Evolutionary conservation across 2,797 vertebrate species (phyloP), one percentile per base, ranked within the genome.

Genomic region (Lateolabrax maculatus): DNA sequence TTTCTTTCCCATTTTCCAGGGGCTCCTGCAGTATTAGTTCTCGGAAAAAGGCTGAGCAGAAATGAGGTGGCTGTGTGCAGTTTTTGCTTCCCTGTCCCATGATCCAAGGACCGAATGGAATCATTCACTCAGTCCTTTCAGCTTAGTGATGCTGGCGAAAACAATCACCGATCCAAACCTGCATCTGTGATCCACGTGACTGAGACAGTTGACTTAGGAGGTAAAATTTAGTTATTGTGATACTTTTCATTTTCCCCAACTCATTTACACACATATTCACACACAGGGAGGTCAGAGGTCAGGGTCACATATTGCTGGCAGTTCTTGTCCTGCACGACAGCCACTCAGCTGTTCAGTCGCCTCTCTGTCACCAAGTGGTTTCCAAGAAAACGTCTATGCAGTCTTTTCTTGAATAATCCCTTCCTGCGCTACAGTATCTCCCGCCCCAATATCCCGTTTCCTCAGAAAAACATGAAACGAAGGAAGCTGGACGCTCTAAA

Each of bases 1-100:
- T 77, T 81, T 75, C 74, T 71, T 89, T 87, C 86, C 84, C 84
- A 87, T 77, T 93, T 92, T 90, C 89, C 86, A 89, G 71, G 67
- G 44, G 80, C 77, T 91, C 62, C 61, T 58, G 44, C 55, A 25
- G 76, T 43, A 89, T 85, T 86, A 87, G 52, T 76, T 87, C 88
- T 91, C 18, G 79, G 88, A 91, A 91, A n/a, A 90, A 88, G 81
- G 51, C 64, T 51, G 73, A 76, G 80, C 65, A 81, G 80, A 61
- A 87, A 89, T 80, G 71, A 92, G 76, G 77, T 85, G 85, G 68
- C 80, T 73, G 72, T 9, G 76, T 77, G 64, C 52, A 79, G 48
- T 72, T 74, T 72, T 78, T 77, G 79, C 77, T 74, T 77, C 67
- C 7, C 52, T 5, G 70, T 83, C 43, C 34, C 52, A n/a, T 68